These are phyloP conservation scores for Hypercompe scribonia DNA, from an alignment of 2,888 invertebrate species.

Conservation along the genomic window DNA sequence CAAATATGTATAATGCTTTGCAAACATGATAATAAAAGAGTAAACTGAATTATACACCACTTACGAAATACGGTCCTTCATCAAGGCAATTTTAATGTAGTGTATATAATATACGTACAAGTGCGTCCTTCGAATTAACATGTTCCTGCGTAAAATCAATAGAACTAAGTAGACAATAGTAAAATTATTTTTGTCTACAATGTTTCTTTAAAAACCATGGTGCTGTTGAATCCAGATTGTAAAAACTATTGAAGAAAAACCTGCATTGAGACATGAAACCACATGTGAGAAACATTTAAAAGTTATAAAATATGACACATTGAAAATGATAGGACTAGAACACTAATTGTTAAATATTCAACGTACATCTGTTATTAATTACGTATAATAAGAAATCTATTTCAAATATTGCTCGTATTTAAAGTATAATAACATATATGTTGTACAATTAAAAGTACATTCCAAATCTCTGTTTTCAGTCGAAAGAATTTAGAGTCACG, in stretches of 20 bases:
- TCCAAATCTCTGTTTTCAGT: conserved; percentile 48
- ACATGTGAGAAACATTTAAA: too few species aligned
- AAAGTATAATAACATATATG: background rate
- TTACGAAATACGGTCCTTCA: background rate
- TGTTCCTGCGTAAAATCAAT: background rate
- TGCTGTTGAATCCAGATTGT: too few species aligned
- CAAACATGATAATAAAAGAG: background rate
- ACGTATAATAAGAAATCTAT: conserved; percentile 42
- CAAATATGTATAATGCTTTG: background rate
- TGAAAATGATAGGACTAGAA: too few species aligned
- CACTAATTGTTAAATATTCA: too few species aligned
- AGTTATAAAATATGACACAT: too few species aligned
- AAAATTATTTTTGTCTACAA: background rate
- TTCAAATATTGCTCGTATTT: conserved; percentile 30
- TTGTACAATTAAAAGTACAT: conserved; percentile 4
- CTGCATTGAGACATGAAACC: too few species aligned
- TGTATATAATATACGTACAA: background rate
- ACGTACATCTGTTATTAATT: too few species aligned
- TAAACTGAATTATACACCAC: background rate
- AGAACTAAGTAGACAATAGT: background rate
- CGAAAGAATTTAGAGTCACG: conserved; percentile 47
- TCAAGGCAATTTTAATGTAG: background rate
- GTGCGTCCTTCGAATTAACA: background rate
- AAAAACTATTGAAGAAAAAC: too few species aligned
- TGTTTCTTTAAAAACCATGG: background rate